These are phyloP conservation scores for Agonopterix subpropinquella DNA, from an alignment of 2,888 invertebrate species.

Conservation along the genomic window DNA sequence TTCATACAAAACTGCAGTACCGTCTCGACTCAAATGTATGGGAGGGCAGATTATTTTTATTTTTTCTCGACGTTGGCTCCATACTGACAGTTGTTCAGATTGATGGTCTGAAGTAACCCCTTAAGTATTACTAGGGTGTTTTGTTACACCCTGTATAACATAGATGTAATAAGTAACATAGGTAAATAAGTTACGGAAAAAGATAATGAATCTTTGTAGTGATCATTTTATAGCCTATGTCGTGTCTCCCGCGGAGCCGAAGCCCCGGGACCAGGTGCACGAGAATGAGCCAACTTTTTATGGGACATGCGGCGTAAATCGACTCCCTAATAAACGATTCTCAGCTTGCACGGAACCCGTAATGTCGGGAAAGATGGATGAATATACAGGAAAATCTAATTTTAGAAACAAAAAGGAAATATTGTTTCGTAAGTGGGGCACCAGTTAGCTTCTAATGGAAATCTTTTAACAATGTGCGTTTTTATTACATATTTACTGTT, in stretches of 20 bases:
- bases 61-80: no score
- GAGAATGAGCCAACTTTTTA: slow-evolving; percentile 34
- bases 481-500: no score
- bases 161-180: no score
- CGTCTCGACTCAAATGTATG: no score
- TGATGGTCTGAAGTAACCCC: no score
- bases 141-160: no score
- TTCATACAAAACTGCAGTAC: no score
- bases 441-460: neutral
- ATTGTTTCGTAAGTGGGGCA: neutral
- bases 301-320: slow-evolving; percentile 30
- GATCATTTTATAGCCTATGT: slow-evolving; percentile 23
- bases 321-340: slow-evolving; percentile 28
- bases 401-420: slow-evolving; percentile 8
- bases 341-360: slow-evolving; percentile 15
- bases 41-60: no score
- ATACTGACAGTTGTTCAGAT: no score
- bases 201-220: slow-evolving; percentile 2
- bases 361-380: slow-evolving; percentile 22
- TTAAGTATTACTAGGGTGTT: no score
- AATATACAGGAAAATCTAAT: slow-evolving; percentile 16
- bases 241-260: slow-evolving; percentile 3
- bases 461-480: no score
- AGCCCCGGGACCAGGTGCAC: slow-evolving; percentile 29
- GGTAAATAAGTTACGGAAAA: no score